A percentile compares a stretch with the other conserved stretches of the same genome.
Conservation (phyloP, 1,140 invertebrate genomes). For the Rhopalosiphum padi region DNA sequence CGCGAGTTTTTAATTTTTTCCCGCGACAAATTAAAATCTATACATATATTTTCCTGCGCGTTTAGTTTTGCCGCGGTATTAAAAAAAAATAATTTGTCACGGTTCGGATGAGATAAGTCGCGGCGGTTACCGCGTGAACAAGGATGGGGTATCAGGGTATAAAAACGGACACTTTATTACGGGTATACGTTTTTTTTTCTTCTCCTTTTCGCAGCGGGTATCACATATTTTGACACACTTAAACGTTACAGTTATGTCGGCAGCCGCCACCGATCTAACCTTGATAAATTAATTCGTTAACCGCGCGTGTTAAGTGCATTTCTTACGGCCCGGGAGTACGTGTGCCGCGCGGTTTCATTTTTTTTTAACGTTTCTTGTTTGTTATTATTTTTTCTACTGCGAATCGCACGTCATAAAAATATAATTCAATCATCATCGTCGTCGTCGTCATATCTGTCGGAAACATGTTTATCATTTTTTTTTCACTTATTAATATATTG, state of each 20-base stretch:
- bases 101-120: conserved; percentile 19
- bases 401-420: not conserved
- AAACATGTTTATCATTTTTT: not conserved
- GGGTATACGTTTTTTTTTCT: not conserved
- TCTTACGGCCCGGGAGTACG: not conserved
- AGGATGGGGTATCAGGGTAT: not conserved
- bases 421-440: not conserved
- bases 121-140: not conserved
- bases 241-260: conserved; percentile 47
- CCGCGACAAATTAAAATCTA: not conserved
- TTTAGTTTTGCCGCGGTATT: not conserved
- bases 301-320: not conserved
- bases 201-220: not conserved
- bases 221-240: conserved; percentile 49
- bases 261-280: not conserved
- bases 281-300: conserved; percentile 52
- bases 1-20: not conserved
- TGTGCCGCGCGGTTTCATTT: not conserved
- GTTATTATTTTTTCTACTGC: not conserved
- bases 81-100: conserved; percentile 11
- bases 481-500: not conserved
- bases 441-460: not conserved
- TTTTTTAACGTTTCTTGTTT: not conserved
- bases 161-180: conserved; percentile 7
- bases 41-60: not conserved